Evolutionary conservation across 1,140 invertebrate species (phyloP), one percentile per base, ranked within the genome.

Genomic region (Heliconius hewitsoni): DNA sequence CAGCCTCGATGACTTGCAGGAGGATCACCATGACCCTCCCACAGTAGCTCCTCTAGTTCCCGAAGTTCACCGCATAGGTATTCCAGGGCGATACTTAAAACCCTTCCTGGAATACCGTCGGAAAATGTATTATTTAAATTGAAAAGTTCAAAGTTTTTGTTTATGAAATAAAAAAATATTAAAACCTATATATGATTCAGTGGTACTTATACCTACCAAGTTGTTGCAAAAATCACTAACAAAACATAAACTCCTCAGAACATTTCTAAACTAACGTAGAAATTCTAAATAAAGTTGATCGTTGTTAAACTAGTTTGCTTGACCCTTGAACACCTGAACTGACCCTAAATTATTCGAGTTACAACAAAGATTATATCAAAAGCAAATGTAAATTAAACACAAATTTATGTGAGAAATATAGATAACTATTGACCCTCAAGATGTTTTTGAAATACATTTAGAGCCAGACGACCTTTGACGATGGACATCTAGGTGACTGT

Each of bases 401-500:
- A 87, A 93, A 93, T 93, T 85, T 93, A 93, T 93, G 91, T 93
- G 91, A 87, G 91, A 93, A 91, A 74, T 78, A 52, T 23, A 81
- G 75, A 80, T 88, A 85, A 90, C 85, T 87, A 85, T 87, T 91
- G 71, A 84, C 82, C 83, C 84, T 86, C 72, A 85, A 83, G 83
- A 81, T 76, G n/a, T 77, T 81, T 76, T n/a, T 34, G 46, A 60
- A 37, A 72, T 75, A 39, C 83, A 85, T 83, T 86, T 74, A 74
- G 77, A 60, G 57, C 50, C 70, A 60, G 72, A 78, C 83, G 34
- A 37, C 77, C 74, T 83, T 57, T 55, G 39, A 78, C 77, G 39
- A 81, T 76, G 73, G 60, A 73, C 81, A 81, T 77, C 82, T 30
- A 30, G 34, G n/a, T n/a, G 46, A 77, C 9, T 1, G 37, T 72